phyloP scores from a whole-genome alignment of 2,113 vertebrate genomes.

The Rhombomys opimus region DNA sequence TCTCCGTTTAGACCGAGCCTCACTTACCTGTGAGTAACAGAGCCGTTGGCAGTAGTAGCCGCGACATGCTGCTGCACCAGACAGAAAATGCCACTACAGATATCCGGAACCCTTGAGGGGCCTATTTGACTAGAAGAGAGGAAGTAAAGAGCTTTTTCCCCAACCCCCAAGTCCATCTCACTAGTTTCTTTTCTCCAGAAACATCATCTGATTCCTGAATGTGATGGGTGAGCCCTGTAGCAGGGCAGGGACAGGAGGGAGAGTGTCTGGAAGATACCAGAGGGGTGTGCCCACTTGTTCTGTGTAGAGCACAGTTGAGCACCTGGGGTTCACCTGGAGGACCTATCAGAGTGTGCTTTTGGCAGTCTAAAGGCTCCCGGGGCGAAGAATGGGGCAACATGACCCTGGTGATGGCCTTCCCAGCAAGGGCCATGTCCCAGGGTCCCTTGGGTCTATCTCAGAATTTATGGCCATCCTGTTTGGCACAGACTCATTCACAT shows the following conservation, averaged over 20 bases:
- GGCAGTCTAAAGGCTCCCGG: not conserved
- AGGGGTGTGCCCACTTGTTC: not conserved
- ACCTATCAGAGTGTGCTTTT: not conserved
- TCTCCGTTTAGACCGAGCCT: not conserved
- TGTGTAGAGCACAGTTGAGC: fast-evolving
- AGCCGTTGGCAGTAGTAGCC: not conserved
- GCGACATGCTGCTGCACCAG: conserved; percentile 47
- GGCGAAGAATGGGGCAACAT: not conserved
- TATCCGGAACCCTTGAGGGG: not conserved
- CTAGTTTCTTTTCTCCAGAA: conserved; percentile 38
- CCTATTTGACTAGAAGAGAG: not conserved
- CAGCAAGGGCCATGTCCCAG: not conserved
- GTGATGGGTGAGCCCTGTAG: not conserved
- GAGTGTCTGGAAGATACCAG: not conserved
- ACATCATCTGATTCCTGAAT: conserved; percentile 6
- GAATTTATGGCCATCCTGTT: not conserved
- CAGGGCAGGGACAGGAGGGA: not conserved
- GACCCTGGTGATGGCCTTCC: not conserved
- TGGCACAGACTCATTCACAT: not conserved
- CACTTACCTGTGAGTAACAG: conserved; percentile 75
- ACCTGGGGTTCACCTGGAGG: not conserved
- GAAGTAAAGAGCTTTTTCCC: conserved; percentile 39
- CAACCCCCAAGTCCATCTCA: not conserved
- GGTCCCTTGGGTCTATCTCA: not conserved
- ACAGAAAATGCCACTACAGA: not conserved